Evolutionary conservation across 1,140 invertebrate species (phyloP), one percentile per base, ranked within the genome.

Genomic region (Zaprionus lachaisei): DNA sequence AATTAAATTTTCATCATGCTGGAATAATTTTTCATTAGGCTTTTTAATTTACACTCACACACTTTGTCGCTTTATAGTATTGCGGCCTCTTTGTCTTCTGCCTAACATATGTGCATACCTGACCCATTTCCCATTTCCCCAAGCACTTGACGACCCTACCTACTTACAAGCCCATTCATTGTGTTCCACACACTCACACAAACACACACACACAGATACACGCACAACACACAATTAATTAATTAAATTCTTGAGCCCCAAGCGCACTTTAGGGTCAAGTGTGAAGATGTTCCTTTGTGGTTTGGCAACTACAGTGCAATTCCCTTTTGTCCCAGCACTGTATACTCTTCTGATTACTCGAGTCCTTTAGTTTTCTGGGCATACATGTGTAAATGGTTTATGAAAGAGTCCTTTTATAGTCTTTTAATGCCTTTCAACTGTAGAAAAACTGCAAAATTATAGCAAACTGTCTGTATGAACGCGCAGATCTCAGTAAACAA

Each of bases 241-340:
- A 89, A 89, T 89, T 89, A 89, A 89, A 81, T 90, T 90, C 81
- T 89, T 81, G 55, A 68, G 81, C 73, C 70, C 83, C 64, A 72
- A 56, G 51, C 64, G 24, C 77, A 58, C 77, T 78, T 81, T 75
- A 61, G 77, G 84, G 74, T 72, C 74, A 83, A 87, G 84, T 87
- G 83, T 81, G 68, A 89, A 79, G 80, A 75, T 69, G 62, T 74
- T 75, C 83, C 83, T 71, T 72, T 73, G 80, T 55, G 83, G 73
- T 24, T 57, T 70, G 55, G 24, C 66, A 72, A 20, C 73, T 60
- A 56, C 61, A 66, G 49, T 49, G 51, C 54, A 44, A 61, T 57
- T 31, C 61, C 34, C 60, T 51, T 14, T 14, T 14, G 37, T 7
- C 28, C 17, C 12, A 49, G 15, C 17, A 49, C 26, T 20, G 17